Percentiles rank a stretch among this genome's conserved stretches.
Conservation (phyloP, 2,113 vertebrate genomes). For the Eonycteris spelaea region DNA sequence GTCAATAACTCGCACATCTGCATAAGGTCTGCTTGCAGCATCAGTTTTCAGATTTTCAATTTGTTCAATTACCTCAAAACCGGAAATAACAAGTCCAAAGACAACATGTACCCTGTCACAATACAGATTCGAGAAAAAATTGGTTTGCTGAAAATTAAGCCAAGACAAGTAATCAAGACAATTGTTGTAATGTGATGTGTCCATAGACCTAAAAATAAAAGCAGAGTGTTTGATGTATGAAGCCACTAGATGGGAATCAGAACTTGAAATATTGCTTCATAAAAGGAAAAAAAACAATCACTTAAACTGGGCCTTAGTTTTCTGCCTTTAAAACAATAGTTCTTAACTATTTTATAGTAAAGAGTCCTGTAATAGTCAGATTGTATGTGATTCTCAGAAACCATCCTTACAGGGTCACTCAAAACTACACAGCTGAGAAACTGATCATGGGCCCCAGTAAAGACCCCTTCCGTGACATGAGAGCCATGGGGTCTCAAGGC, state of each 20-base stretch:
- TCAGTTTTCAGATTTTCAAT: constrained; percentile 98
- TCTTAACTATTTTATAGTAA: background rate
- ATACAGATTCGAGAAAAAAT: constrained; percentile 47
- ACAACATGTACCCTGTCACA: constrained; percentile 95
- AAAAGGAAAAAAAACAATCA: background rate
- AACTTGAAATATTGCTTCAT: background rate
- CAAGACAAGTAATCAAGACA: background rate
- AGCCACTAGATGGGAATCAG: background rate
- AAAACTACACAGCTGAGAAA: background rate
- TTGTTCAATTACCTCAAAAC: constrained; percentile 97
- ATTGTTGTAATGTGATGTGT: background rate
- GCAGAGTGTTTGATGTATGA: background rate
- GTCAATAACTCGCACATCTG: constrained; percentile 95
- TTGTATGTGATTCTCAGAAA: background rate
- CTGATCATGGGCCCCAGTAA: background rate
- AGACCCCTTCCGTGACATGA: background rate
- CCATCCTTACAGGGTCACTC: too few relatives aligned
- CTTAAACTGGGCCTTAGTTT: background rate
- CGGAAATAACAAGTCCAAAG: constrained; percentile 96
- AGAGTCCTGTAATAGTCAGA: background rate
- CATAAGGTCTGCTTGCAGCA: constrained; percentile 95
- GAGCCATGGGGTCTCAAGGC: background rate
- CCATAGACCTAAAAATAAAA: constrained; percentile 11
- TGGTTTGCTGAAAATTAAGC: background rate
- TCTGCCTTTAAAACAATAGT: background rate